Evolutionary conservation across 2,113 vertebrate species (phyloP).

Genomic region (Dascyllus trimaculatus): DNA sequence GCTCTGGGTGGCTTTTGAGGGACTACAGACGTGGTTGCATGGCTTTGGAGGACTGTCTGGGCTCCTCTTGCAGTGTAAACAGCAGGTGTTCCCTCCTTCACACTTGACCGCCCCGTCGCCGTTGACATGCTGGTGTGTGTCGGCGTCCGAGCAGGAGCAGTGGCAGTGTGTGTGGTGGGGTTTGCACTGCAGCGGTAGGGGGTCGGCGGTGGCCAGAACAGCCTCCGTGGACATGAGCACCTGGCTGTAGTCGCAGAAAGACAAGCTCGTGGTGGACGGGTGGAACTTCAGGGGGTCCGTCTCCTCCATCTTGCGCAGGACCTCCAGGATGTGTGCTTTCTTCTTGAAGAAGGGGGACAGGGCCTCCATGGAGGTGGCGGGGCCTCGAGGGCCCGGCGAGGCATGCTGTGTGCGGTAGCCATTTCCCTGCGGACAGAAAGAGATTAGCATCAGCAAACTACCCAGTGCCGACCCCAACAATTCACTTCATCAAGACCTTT

Average conservation of each 20-base stretch:
- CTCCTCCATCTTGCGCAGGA: slow-evolving; percentile 94
- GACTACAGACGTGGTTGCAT: slow-evolving; percentile 83
- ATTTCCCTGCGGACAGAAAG: slow-evolving; percentile 74
- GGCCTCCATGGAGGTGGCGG: slow-evolving; percentile 87
- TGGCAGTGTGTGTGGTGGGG: slow-evolving; percentile 78
- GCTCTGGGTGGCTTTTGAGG: slow-evolving; percentile 74
- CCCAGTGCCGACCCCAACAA: slow-evolving; percentile 22
- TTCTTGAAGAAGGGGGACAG: slow-evolving; percentile 96
- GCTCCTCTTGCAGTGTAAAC: slow-evolving; percentile 85
- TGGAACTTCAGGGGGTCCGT: slow-evolving; percentile 88
- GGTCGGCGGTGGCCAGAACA: slow-evolving; percentile 74
- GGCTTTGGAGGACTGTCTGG: slow-evolving; percentile 81
- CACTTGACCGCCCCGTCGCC: slow-evolving; percentile 84
- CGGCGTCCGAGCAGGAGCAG: slow-evolving; percentile 79
- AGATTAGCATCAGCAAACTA: slow-evolving; percentile 46
- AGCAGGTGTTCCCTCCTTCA: slow-evolving; percentile 83
- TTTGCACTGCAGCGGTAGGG: slow-evolving; percentile 74
- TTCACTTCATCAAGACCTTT: slow-evolving; percentile 37
- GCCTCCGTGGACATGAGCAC: slow-evolving; percentile 82
- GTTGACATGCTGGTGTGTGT: slow-evolving; percentile 84
- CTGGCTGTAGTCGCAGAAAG: slow-evolving; percentile 86
- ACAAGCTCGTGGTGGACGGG: slow-evolving; percentile 76
- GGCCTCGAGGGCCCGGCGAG: slow-evolving; percentile 83
- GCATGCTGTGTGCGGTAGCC: slow-evolving; percentile 82
- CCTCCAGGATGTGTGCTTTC: slow-evolving; percentile 97